A percentile compares a stretch with the other conserved stretches of the same genome.
These are phyloP conservation scores for Amazona finschi DNA, from an alignment of 2,797 vertebrate species.

Conservation along the genomic window DNA sequence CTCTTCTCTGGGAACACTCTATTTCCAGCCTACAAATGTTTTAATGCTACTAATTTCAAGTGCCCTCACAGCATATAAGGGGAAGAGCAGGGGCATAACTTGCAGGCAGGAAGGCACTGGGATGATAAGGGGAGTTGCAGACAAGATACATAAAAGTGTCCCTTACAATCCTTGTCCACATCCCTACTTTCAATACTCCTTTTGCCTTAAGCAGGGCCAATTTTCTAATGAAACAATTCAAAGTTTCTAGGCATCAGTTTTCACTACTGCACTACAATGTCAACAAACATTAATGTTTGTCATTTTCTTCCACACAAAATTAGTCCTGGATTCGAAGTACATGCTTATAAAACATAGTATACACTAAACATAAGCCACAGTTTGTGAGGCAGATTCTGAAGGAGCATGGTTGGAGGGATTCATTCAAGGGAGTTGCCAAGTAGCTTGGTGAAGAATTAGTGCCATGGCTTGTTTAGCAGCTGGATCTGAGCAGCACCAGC, in stretches of 20 bases:
- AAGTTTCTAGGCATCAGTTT: not conserved
- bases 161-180: not conserved
- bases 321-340: not conserved
- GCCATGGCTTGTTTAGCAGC: not conserved
- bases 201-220: not conserved
- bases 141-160: not conserved
- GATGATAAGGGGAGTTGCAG: not conserved
- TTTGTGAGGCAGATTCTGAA: not conserved
- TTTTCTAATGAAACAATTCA: not conserved
- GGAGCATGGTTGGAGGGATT: not conserved
- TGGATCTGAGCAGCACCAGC: not conserved
- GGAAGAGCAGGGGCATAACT: not conserved
- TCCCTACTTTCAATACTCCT: not conserved
- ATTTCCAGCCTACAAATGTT: not conserved
- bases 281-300: not conserved
- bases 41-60: not conserved
- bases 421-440: not conserved
- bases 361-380: not conserved
- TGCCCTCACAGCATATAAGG: not conserved
- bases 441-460: not conserved
- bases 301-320: not conserved
- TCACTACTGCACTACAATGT: not conserved
- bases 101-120: not conserved
- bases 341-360: not conserved
- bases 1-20: not conserved